Conservation (phyloP, 1,140 invertebrate genomes). For the Drosophila prosaltans region DNA sequence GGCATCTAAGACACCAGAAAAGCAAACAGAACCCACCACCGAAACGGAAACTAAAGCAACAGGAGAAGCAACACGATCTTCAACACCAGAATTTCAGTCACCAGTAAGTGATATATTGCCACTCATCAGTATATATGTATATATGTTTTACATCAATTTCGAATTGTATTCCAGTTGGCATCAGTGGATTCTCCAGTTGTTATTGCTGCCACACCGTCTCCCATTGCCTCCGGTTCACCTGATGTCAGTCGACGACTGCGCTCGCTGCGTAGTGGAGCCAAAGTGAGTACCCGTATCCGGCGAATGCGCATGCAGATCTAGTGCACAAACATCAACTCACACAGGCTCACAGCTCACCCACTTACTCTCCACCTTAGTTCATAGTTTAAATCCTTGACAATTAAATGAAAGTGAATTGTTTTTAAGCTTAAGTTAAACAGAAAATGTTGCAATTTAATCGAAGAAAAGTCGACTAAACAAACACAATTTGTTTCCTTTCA, state of each 20-base stretch:
- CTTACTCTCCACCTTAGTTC: conserved; percentile 1
- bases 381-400: conserved; percentile 1
- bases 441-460: conserved; percentile 10
- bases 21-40: neutral
- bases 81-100: conserved; percentile 18
- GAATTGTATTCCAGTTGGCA: neutral
- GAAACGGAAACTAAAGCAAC: neutral
- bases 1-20: conserved; percentile 55
- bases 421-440: neutral
- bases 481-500: conserved; percentile 34
- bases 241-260: conserved; percentile 21
- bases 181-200: neutral
- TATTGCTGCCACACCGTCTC: conserved; percentile 1
- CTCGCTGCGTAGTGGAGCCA: conserved; percentile 34
- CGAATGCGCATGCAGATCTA: conserved; percentile 65
- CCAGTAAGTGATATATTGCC: conserved; percentile 1
- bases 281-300: conserved; percentile 71
- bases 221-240: conserved; percentile 33
- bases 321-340: conserved; percentile 8
- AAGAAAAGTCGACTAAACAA: conserved; percentile 24
- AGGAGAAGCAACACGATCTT: neutral
- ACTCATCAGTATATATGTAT: no score
- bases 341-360: conserved; percentile 1
- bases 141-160: neutral
- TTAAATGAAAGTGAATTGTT: conserved; percentile 2